These are phyloP conservation scores for Sinosuthora webbiana DNA, from an alignment of 2,113 vertebrate species.

Conservation along the genomic window DNA sequence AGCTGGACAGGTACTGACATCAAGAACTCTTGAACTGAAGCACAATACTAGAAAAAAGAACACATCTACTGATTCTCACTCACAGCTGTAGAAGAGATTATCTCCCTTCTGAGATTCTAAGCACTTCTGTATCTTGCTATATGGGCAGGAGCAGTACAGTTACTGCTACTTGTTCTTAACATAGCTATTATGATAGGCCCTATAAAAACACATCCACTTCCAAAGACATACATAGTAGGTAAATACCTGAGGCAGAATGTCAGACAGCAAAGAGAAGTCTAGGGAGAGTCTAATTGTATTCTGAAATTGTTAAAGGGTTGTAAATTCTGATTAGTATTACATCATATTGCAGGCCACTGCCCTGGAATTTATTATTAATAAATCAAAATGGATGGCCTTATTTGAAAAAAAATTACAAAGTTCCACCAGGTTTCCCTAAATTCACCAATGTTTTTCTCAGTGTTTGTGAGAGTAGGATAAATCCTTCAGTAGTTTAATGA, in stretches of 20 bases:
- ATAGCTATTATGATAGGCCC: not conserved
- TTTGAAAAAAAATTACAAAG: not conserved
- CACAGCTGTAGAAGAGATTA: not conserved
- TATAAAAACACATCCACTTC: not conserved
- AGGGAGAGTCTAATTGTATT: not conserved
- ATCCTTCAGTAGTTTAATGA: not conserved
- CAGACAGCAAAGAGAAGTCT: not conserved
- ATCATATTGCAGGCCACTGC: not conserved
- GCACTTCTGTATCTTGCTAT: not conserved
- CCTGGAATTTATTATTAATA: not conserved
- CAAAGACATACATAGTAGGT: not conserved
- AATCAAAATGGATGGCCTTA: not conserved
- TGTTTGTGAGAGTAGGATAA: not conserved
- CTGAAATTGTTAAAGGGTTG: not conserved
- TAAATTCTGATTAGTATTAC: not conserved
- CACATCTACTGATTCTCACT: not conserved
- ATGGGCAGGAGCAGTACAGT: not conserved
- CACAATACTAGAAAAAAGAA: not conserved
- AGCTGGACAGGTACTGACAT: not conserved
- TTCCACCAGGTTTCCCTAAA: not conserved
- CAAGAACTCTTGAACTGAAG: not conserved
- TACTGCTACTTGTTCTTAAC: not conserved
- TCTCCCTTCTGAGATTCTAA: not conserved
- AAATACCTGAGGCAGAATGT: not conserved
- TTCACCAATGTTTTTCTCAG: not conserved